These are phyloP conservation scores for Tribolium madens DNA, from an alignment of 1,140 invertebrate genomes.

Conservation along the genomic window DNA sequence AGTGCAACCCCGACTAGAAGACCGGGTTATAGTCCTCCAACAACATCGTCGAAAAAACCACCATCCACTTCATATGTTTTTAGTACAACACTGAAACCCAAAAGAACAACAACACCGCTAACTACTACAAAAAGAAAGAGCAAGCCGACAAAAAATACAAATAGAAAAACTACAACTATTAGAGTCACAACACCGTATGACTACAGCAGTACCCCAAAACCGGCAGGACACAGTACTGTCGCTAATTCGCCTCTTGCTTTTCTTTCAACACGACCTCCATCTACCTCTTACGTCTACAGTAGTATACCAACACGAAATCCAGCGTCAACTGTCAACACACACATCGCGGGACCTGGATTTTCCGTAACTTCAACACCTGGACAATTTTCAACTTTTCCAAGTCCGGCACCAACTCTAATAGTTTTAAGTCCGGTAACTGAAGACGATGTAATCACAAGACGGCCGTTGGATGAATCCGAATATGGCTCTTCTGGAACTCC, in stretches of 20 bases:
- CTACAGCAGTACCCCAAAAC: slow-evolving; percentile 41
- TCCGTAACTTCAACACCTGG: slow-evolving; percentile 54
- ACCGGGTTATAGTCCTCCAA: slow-evolving; percentile 19
- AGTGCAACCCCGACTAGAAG: slow-evolving; percentile 45
- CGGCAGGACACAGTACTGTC: slow-evolving; percentile 53
- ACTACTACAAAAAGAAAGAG: slow-evolving; percentile 4
- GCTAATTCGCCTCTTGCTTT: slow-evolving; percentile 58
- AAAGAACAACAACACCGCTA: slow-evolving; percentile 39
- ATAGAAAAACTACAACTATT: slow-evolving; percentile 9
- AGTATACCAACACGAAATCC: slow-evolving; percentile 65
- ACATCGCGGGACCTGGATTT: slow-evolving; percentile 53
- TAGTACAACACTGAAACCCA: slow-evolving; percentile 53
- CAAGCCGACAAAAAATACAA: slow-evolving; percentile 26
- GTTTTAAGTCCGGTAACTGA: slow-evolving; percentile 71
- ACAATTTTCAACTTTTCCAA: slow-evolving; percentile 61
- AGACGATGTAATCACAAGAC: slow-evolving; percentile 40
- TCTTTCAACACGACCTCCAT: slow-evolving; percentile 64
- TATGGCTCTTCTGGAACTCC: slow-evolving; percentile 40
- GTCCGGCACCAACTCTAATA: slow-evolving; percentile 79
- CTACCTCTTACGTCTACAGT: slow-evolving; percentile 72
- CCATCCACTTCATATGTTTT: slow-evolving; percentile 58
- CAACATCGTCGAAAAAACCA: slow-evolving; percentile 53
- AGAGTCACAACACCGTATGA: slow-evolving; percentile 4
- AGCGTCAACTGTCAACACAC: slow-evolving; percentile 51
- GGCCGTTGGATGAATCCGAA: slow-evolving; percentile 52